These are phyloP conservation scores for Hyaena hyaena DNA, from an alignment of 2,113 vertebrate genomes.

Conservation along the genomic window DNA sequence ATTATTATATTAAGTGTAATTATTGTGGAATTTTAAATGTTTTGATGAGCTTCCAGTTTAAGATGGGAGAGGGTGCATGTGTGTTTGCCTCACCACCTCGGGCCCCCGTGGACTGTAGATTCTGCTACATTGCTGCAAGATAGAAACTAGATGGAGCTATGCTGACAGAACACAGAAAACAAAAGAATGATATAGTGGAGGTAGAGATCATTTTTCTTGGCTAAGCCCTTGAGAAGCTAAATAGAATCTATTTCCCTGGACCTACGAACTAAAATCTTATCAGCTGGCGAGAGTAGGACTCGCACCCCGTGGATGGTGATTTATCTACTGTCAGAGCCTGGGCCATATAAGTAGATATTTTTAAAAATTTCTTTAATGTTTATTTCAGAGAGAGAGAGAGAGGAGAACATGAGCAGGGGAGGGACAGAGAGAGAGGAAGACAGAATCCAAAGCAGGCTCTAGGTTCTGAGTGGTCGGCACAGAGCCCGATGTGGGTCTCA, in stretches of 20 bases:
- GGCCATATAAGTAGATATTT: neutral
- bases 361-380: no score
- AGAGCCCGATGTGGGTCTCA: no score
- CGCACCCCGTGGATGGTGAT: neutral
- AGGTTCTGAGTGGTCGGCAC: no score
- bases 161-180: neutral
- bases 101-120: neutral
- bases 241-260: neutral
- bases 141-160: neutral
- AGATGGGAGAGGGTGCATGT: neutral
- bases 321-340: neutral
- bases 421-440: no score
- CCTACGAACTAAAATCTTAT: neutral
- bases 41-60: neutral
- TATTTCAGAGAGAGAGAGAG: no score
- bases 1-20: neutral
- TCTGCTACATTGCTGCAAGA: neutral
- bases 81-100: neutral
- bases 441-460: no score
- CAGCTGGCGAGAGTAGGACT: neutral
- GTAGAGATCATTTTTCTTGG: neutral
- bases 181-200: neutral
- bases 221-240: neutral
- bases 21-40: neutral
- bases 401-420: no score